Evolutionary conservation across 2,113 vertebrate species (phyloP).

Genomic region (Aphyosemion australe): DNA sequence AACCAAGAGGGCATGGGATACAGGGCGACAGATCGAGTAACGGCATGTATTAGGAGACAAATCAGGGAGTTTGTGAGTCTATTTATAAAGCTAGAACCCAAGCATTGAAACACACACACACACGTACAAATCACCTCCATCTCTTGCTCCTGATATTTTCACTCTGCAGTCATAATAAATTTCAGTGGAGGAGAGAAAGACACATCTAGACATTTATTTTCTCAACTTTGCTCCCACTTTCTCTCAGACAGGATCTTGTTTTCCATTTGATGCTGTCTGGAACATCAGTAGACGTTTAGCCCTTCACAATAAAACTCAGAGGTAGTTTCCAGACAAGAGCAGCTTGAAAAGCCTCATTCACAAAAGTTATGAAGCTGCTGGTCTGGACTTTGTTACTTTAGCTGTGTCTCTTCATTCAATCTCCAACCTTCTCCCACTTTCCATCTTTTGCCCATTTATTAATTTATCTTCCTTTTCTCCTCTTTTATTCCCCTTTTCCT

Average conservation of each 20-base stretch:
- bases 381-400: slow-evolving; percentile 24
- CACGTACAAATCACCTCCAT: slow-evolving; percentile 25
- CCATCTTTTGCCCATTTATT: slow-evolving; percentile 54
- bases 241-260: not conserved
- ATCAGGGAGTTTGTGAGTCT: slow-evolving; percentile 37
- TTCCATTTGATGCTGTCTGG: slow-evolving; percentile 41
- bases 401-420: slow-evolving; percentile 29
- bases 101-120: slow-evolving; percentile 14
- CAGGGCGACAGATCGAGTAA: slow-evolving; percentile 34
- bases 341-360: too few species aligned
- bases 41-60: slow-evolving; percentile 35
- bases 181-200: not conserved
- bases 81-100: slow-evolving; percentile 61
- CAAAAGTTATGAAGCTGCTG: not conserved
- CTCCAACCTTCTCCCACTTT: slow-evolving; percentile 36
- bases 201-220: slow-evolving; percentile 51
- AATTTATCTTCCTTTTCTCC: slow-evolving; percentile 35
- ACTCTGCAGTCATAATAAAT: slow-evolving; percentile 38
- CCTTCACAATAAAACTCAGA: slow-evolving; percentile 68
- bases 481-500: slow-evolving; percentile 55
- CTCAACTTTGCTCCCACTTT: slow-evolving; percentile 14
- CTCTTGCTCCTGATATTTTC: slow-evolving; percentile 46
- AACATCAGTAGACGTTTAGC: slow-evolving; percentile 59
- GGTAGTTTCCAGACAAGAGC: too few species aligned
- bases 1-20: slow-evolving; percentile 33